phyloP scores from a whole-genome alignment of 2,888 invertebrate species.

The Pollenia labialis region DNA sequence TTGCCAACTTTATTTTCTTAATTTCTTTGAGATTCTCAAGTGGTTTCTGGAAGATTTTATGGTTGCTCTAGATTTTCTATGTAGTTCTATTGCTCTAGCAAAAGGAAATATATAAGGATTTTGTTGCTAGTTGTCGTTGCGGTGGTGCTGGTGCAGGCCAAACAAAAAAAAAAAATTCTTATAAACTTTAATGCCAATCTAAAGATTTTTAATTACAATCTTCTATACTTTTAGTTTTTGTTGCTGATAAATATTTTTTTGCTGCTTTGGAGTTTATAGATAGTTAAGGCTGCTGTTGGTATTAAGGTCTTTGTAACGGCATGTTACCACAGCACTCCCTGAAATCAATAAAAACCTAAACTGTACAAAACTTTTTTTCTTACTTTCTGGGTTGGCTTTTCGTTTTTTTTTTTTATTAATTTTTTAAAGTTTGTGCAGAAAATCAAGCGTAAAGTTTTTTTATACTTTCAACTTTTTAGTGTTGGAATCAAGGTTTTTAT shows the following conservation, averaged over 20 bases:
- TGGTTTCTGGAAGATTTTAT: constrained; percentile 66
- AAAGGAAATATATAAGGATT: constrained; percentile 20
- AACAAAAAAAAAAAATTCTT: constrained; percentile 51
- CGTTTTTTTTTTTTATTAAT: constrained; percentile 56
- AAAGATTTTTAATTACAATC: constrained; percentile 73
- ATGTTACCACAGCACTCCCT: constrained; percentile 69
- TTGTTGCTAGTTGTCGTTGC: constrained; percentile 19
- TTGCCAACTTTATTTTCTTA: constrained; percentile 65
- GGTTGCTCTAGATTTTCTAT: constrained; percentile 65
- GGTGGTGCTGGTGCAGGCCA: neutral
- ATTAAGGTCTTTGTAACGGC: constrained; percentile 68
- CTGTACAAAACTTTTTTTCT: constrained; percentile 48
- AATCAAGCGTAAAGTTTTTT: constrained; percentile 68
- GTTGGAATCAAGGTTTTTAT: constrained; percentile 51
- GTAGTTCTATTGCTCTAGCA: neutral
- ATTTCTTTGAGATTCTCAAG: constrained; percentile 69
- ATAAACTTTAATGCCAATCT: constrained; percentile 71
- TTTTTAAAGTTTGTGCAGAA: constrained; percentile 68
- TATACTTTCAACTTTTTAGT: constrained; percentile 49
- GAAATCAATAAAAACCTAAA: constrained; percentile 71
- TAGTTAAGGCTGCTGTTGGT: constrained; percentile 39
- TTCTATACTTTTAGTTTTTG: constrained; percentile 46
- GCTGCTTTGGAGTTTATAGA: constrained; percentile 35
- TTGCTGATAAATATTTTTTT: neutral
- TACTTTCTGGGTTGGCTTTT: neutral